These are phyloP conservation scores for Athalia rosae DNA, from an alignment of 2,888 invertebrate species.

Conservation along the genomic window DNA sequence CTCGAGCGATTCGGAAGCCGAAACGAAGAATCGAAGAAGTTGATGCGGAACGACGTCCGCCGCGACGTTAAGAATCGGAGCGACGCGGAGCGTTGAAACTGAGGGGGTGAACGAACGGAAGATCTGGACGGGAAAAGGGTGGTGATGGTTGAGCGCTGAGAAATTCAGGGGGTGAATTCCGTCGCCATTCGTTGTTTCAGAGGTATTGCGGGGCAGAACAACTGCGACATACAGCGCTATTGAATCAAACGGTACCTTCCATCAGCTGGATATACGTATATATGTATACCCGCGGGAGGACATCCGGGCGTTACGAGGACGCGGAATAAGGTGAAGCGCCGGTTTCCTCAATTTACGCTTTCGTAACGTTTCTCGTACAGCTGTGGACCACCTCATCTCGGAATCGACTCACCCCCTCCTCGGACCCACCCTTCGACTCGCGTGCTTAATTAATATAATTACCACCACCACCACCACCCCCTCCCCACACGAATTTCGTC, in stretches of 20 bases:
- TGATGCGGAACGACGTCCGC: no score
- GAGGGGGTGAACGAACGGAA: no score
- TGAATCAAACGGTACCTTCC: slow-evolving; percentile 40
- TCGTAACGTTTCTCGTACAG: slow-evolving; percentile 33
- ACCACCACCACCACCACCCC: no score
- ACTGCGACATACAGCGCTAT: slow-evolving; percentile 24
- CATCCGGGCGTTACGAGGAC: slow-evolving; percentile 34
- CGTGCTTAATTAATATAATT: slow-evolving; percentile 36
- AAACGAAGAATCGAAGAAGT: neutral
- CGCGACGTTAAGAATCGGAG: no score
- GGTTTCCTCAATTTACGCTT: slow-evolving; percentile 43
- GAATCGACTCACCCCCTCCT: neutral
- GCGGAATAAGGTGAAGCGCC: slow-evolving; percentile 6
- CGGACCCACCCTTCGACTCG: slow-evolving; percentile 8
- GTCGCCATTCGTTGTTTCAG: slow-evolving; percentile 1
- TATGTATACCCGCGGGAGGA: slow-evolving; percentile 29
- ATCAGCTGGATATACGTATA: slow-evolving; percentile 19
- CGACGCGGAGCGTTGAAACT: neutral
- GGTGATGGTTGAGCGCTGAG: no score
- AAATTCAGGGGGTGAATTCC: no score
- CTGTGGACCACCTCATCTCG: neutral
- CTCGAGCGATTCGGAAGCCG: neutral
- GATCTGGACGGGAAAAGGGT: no score
- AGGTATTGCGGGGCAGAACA: slow-evolving; percentile 19
- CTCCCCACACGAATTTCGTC: slow-evolving; percentile 32